Evolutionary conservation across 1,140 invertebrate genomes (phyloP).

Genomic region (Halotydeus destructor): DNA sequence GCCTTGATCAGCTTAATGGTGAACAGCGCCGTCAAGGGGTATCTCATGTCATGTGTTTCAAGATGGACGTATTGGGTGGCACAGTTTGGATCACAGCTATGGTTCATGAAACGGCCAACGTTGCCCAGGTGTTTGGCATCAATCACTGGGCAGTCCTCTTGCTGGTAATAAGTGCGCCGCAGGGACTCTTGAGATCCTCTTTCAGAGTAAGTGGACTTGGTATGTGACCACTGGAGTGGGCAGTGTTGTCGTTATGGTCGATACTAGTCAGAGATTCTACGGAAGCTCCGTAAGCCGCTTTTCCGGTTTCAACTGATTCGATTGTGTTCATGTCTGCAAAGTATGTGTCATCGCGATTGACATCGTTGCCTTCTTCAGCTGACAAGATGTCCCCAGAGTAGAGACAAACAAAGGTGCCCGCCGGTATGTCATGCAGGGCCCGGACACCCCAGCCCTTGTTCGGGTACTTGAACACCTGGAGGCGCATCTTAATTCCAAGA

Average conservation of each 20-base stretch:
- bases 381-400: constrained; percentile 83
- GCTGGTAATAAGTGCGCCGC: background rate
- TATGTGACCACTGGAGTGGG: background rate
- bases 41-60: constrained; percentile 61
- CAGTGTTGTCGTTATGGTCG: background rate
- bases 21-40: constrained; percentile 71
- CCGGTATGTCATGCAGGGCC: constrained; percentile 39
- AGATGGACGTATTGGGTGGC: constrained; percentile 79
- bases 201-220: background rate
- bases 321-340: constrained; percentile 88
- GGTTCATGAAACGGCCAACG: constrained; percentile 84
- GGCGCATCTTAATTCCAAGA: constrained; percentile 30
- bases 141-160: constrained; percentile 29
- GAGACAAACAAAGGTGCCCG: constrained; percentile 65
- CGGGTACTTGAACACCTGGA: constrained; percentile 10
- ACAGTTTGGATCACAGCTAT: constrained; percentile 86
- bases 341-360: constrained; percentile 35
- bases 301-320: constrained; percentile 21
- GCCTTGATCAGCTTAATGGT: constrained; percentile 50
- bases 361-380: constrained; percentile 51
- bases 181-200: background rate
- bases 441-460: constrained; percentile 72
- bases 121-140: constrained; percentile 71
- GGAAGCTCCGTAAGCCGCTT: constrained; percentile 3
- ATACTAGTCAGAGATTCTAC: background rate